Conservation (phyloP, 2,797 vertebrate genomes). For the Helicolenus hilgendorfi region DNA sequence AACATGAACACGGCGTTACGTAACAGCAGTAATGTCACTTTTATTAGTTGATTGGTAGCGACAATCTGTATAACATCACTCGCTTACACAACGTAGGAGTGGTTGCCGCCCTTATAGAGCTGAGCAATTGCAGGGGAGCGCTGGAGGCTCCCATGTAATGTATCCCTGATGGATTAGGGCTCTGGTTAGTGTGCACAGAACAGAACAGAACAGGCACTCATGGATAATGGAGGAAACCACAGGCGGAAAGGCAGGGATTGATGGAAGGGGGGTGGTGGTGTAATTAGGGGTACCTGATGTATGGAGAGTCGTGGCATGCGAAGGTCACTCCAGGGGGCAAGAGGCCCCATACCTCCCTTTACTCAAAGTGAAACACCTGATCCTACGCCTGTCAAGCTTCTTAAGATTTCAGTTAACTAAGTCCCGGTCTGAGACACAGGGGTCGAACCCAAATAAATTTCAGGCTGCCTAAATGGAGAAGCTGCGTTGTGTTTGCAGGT, state of each 20-base stretch:
- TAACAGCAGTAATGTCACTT: constrained; percentile 44
- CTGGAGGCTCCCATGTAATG: constrained; percentile 79
- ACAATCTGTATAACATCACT: constrained; percentile 72
- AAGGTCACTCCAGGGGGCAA: constrained; percentile 77
- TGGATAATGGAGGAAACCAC: constrained; percentile 83
- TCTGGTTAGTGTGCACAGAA: constrained; percentile 79
- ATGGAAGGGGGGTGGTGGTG: constrained; percentile 13
- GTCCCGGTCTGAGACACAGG: constrained; percentile 23
- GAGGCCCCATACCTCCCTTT: constrained; percentile 69
- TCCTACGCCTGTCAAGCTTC: constrained; percentile 61
- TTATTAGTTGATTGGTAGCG: constrained; percentile 55
- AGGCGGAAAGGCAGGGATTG: constrained; percentile 71
- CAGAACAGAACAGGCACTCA: constrained; percentile 73
- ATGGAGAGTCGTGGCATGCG: constrained; percentile 75
- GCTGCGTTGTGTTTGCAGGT: constrained; percentile 41
- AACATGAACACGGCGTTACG: constrained; percentile 29
- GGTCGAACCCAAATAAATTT: constrained; percentile 46
- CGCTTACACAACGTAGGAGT: constrained; percentile 64
- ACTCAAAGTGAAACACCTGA: constrained; percentile 83
- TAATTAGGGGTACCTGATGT: constrained; percentile 86
- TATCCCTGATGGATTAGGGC: constrained; percentile 82
- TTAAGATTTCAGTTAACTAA: constrained; percentile 50
- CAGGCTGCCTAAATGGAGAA: not conserved
- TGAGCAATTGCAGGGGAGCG: constrained; percentile 48
- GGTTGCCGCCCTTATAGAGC: constrained; percentile 40